These are phyloP conservation scores for Turdus rufiventris DNA, from an alignment of 2,113 vertebrate species.

Conservation along the genomic window DNA sequence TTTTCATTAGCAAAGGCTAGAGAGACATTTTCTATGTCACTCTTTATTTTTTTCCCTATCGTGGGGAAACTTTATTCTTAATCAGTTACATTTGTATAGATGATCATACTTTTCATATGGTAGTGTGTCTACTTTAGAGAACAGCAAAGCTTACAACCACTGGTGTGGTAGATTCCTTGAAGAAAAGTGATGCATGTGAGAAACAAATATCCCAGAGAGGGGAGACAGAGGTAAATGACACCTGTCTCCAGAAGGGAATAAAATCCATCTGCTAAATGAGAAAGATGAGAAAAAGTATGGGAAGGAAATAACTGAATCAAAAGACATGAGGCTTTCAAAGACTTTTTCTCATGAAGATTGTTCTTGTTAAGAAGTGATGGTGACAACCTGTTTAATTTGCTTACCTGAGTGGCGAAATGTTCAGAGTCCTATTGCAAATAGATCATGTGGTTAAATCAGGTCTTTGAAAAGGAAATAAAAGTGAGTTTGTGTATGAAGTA, in stretches of 20 bases:
- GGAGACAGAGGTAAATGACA: neutral
- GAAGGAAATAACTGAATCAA: neutral
- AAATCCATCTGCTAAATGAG: neutral
- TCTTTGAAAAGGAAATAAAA: neutral
- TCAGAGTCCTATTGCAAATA: neutral
- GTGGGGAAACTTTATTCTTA: neutral
- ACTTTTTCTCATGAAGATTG: neutral
- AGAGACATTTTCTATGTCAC: neutral
- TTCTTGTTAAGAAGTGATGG: neutral
- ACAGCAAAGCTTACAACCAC: neutral
- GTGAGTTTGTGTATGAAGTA: neutral
- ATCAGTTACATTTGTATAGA: neutral
- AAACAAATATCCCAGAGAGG: neutral
- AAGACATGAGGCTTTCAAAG: neutral
- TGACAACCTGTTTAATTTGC: neutral
- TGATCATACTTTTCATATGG: neutral
- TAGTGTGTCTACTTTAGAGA: neutral
- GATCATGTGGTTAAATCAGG: neutral
- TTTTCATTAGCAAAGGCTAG: neutral
- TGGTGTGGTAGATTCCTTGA: neutral
- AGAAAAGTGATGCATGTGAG: neutral
- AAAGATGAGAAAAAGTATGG: neutral
- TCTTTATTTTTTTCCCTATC: neutral
- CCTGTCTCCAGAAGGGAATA: neutral
- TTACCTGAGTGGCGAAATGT: neutral